Percentiles rank a stretch among this genome's conserved stretches.
Evolutionary conservation across 2,797 vertebrate genomes (phyloP).

Genomic region (Chelidonichthys spinosus): DNA sequence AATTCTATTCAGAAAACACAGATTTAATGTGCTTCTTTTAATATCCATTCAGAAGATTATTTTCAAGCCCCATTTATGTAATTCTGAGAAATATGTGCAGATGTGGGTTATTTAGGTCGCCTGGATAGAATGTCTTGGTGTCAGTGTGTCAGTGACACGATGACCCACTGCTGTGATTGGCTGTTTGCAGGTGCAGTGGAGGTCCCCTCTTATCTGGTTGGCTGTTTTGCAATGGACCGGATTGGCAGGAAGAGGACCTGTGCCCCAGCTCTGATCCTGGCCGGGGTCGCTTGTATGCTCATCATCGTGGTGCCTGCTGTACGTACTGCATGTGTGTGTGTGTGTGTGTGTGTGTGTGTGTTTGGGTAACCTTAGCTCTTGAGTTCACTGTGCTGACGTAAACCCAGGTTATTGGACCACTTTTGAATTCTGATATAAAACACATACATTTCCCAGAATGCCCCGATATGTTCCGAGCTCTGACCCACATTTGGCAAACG

Average conservation of each 20-base stretch:
- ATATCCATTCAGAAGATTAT: not conserved
- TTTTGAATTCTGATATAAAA: constrained; percentile 18
- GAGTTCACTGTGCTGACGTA: not conserved
- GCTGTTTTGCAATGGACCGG: constrained; percentile 89
- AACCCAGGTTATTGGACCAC: not conserved
- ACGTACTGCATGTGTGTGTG: constrained; percentile 43
- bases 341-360: not conserved
- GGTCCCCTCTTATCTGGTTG: constrained; percentile 90
- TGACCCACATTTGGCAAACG: constrained; percentile 46
- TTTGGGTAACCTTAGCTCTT: not conserved
- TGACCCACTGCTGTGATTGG: constrained; percentile 55
- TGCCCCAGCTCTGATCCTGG: constrained; percentile 87
- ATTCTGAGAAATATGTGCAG: not conserved
- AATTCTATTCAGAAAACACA: not conserved
- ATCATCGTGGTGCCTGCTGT: constrained; percentile 87
- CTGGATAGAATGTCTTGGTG: constrained; percentile 25
- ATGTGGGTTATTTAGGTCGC: constrained; percentile 39
- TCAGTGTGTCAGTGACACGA: constrained; percentile 6
- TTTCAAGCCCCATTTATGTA: not conserved
- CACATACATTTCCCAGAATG: constrained; percentile 10
- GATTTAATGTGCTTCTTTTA: constrained; percentile 4
- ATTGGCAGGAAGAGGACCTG: constrained; percentile 92
- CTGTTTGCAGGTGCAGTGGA: constrained; percentile 90
- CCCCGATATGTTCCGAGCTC: constrained; percentile 10
- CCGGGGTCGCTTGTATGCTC: constrained; percentile 86